Evolutionary conservation across 1,140 invertebrate species (phyloP), one percentile per base, ranked within the genome.

Genomic region (Drosophila athabasca): DNA sequence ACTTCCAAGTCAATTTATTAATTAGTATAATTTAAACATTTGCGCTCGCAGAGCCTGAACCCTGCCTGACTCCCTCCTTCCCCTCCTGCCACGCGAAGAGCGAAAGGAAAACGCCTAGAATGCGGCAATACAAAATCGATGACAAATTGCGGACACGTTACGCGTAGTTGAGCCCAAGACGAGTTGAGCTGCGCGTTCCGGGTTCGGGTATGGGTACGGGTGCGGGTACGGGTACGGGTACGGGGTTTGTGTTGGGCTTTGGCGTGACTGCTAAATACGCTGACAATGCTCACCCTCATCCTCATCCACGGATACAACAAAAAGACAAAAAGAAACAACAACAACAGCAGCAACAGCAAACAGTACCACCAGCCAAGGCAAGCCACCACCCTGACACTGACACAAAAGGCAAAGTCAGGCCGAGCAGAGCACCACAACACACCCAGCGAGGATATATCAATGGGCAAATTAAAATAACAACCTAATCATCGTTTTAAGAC

Each of bases 381-480:
- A 26, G 24, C 24, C 24, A 26, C 24, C 24, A 26, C 24, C 24
- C 24, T 26, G 24, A 26, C 83, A 79, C 83, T 67, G 76, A 60
- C 66, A 66, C 84, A 89, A 79, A 73, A 60, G 69, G 54, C 79
- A 57, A 79, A 83, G 83, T 77, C 83, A 87, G 83, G 39, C 17
- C 26, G 49, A 41, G 50, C 24, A 55, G 22, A 9, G 43, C n/a
- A 11, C 17, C 22, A 39, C n/a, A 11, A 15, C 22, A 39, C 58
- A 50, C 43, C 66, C 61, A 69, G 74, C 75, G 54, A 75, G 82
- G 85, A 85, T 82, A 91, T 91, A 91, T 91, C 90, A 91, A 91
- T 91, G 90, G 89, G 90, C 90, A 91, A 91, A 91, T 91, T 91
- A 91, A 91, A 91, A 91, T 91, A 91, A 91, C 90, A 91, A 91